phyloP scores from a whole-genome alignment of 2,888 invertebrate species.

The Lutraria lutraria region DNA sequence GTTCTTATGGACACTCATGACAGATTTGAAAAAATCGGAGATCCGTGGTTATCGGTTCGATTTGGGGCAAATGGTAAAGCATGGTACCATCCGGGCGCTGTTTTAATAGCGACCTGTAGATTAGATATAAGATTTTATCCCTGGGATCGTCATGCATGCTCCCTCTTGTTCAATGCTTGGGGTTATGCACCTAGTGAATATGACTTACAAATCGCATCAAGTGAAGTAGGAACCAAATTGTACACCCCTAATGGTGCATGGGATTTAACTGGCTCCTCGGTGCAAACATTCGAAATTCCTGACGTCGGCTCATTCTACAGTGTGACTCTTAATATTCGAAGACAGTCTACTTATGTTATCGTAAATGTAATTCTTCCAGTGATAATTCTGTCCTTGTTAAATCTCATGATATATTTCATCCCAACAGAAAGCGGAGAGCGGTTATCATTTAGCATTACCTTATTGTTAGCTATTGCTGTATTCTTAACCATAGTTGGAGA shows the following conservation, averaged over 20 bases:
- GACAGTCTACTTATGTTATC: neutral
- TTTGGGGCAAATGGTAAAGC: neutral
- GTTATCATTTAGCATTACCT: neutral
- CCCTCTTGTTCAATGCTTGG: neutral
- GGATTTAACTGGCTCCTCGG: neutral
- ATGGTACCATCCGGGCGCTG: neutral
- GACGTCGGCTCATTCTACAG: neutral
- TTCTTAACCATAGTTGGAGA: conserved; percentile 29
- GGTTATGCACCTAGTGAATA: neutral
- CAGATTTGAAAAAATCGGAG: conserved; percentile 15
- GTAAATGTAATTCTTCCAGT: conserved; percentile 9
- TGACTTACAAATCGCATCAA: neutral
- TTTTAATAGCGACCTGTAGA: conserved; percentile 11
- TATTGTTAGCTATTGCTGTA: conserved; percentile 26
- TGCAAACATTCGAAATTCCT: neutral
- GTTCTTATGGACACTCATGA: conserved; percentile 51
- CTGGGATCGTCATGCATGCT: neutral
- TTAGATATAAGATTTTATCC: conserved; percentile 17
- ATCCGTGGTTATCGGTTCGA: conserved; percentile 15
- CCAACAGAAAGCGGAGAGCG: conserved; percentile 11
- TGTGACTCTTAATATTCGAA: neutral
- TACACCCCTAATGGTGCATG: neutral
- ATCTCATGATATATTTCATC: neutral
- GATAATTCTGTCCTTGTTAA: neutral
- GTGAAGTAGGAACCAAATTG: neutral